Base-by-base conservation (phyloP, 2,888 invertebrate species). In the Neria commutata region DNA sequence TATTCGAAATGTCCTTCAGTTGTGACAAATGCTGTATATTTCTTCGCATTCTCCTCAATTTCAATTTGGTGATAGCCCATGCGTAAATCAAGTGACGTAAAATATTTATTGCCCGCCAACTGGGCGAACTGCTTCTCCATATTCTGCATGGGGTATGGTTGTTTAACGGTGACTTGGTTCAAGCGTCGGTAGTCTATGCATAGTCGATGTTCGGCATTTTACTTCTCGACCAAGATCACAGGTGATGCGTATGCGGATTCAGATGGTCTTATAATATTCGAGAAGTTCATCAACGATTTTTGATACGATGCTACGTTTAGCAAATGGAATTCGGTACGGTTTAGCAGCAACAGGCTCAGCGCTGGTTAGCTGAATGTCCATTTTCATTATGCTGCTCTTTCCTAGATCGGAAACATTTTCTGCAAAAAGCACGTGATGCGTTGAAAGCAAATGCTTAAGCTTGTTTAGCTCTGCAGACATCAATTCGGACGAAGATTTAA, bases 201-300 rank as follows among this genome's bases (percentile, higher is more conserved):
- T 23, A 65, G 29, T 2, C 60, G 60, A 45, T 64, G 61, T 47
- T 65, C 61, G 1, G 56, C 61, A 8, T 54, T 54, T n/a, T 54
- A 29, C 10, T 54, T 54, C 16, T 33, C 54, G 19, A 54, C 42
- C 19, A 54, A 45, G 2, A 54, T 45, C 16, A 54, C 46, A 25
- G 58, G 62, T 2, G 60, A 58, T 10, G 60, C 48, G 26, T 55
- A 57, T 8, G 50, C 24, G 1, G 59, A 54, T 1, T 42, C 23
- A 11, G 49, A 49, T 6, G 14, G 49, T 2, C 49, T 24, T 14
- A 49, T 49, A 26, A 49, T 49, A 26, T 49, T 42, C 42, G 6
- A 42, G 42, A 17, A 42, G 14, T 5, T 42, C 42, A 8, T 17
- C 17, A 5, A 42, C 14, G 5, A 42, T 42, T 19, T 42, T 19